A percentile compares a stretch with the other conserved stretches of the same genome.
Evolutionary conservation across 2,113 vertebrate genomes (phyloP).

Genomic region (Microtus ochrogaster): DNA sequence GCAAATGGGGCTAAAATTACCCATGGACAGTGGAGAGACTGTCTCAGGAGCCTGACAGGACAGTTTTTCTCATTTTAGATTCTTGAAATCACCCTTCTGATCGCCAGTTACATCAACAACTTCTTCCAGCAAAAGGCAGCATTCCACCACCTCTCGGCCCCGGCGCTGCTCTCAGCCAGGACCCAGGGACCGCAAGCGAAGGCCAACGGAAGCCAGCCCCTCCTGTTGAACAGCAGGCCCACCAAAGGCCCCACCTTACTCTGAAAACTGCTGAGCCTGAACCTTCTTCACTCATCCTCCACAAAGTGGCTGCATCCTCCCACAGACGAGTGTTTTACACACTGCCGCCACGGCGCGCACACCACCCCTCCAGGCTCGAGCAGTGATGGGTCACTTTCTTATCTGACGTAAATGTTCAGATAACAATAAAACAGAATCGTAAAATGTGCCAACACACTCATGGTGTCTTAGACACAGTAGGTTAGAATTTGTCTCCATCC

Average conservation of each 20-base stretch:
- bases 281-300: neutral
- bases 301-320: neutral
- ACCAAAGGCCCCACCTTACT: conserved; percentile 95
- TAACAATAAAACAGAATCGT: neutral
- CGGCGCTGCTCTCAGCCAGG: conserved; percentile 90
- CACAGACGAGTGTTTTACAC: neutral
- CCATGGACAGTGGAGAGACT: neutral
- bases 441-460: conserved; percentile 6
- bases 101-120: conserved; percentile 96
- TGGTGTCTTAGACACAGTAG: conserved; percentile 17
- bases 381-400: conserved; percentile 10
- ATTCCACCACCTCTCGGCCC: conserved; percentile 94
- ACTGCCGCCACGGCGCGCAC: too few relatives aligned
- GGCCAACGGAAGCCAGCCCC: conserved; percentile 89
- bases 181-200: conserved; percentile 88
- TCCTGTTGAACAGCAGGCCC: conserved; percentile 88
- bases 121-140: conserved; percentile 93
- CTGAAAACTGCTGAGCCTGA: conserved; percentile 83
- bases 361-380: neutral
- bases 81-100: conserved; percentile 95
- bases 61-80: conserved; percentile 88
- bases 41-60: neutral
- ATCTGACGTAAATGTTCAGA: conserved; percentile 43
- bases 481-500: neutral
- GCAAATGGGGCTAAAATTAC: neutral